A percentile compares a stretch with the other conserved stretches of the same genome.
These are phyloP conservation scores for Drosophila suboccidentalis DNA, from an alignment of 2,888 invertebrate species.

Conservation along the genomic window DNA sequence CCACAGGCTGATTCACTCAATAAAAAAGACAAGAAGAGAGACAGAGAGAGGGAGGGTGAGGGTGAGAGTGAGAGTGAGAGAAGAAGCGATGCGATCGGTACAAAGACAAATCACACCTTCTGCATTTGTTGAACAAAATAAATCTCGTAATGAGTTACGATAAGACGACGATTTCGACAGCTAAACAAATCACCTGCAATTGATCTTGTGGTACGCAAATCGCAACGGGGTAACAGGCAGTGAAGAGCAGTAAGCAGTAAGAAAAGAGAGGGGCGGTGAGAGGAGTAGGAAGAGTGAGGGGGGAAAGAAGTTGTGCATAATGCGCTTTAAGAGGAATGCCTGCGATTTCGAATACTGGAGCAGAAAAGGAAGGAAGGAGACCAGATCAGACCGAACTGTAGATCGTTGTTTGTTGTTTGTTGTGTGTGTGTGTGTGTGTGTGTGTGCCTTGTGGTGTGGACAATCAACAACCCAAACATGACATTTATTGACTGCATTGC, in stretches of 20 bases:
- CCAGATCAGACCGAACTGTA: slow-evolving; percentile 12
- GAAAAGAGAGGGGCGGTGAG: not conserved
- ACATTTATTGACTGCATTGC: slow-evolving; percentile 84
- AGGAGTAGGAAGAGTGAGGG: slow-evolving; percentile 7
- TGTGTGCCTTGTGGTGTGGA: slow-evolving; percentile 65
- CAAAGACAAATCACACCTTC: slow-evolving; percentile 86
- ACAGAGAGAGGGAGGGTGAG: not conserved
- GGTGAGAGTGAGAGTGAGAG: not conserved
- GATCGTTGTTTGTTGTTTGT: slow-evolving; percentile 18
- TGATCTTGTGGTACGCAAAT: slow-evolving; percentile 84
- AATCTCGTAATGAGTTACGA: slow-evolving; percentile 86
- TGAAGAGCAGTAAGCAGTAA: not conserved
- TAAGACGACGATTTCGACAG: slow-evolving; percentile 86
- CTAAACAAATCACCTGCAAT: slow-evolving; percentile 86
- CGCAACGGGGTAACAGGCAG: slow-evolving; percentile 46
- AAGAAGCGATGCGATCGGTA: slow-evolving; percentile 65
- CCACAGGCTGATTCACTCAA: slow-evolving; percentile 74
- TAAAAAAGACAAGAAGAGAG: slow-evolving; percentile 45
- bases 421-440: slow-evolving; percentile 45
- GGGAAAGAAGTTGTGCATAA: slow-evolving; percentile 46
- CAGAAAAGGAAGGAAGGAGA: slow-evolving; percentile 30
- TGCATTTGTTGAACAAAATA: slow-evolving; percentile 86
- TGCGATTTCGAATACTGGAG: slow-evolving; percentile 81
- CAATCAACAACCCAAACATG: slow-evolving; percentile 81
- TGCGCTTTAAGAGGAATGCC: slow-evolving; percentile 77